Conservation (phyloP, 2,113 vertebrate genomes). For the Rattus rattus region DNA sequence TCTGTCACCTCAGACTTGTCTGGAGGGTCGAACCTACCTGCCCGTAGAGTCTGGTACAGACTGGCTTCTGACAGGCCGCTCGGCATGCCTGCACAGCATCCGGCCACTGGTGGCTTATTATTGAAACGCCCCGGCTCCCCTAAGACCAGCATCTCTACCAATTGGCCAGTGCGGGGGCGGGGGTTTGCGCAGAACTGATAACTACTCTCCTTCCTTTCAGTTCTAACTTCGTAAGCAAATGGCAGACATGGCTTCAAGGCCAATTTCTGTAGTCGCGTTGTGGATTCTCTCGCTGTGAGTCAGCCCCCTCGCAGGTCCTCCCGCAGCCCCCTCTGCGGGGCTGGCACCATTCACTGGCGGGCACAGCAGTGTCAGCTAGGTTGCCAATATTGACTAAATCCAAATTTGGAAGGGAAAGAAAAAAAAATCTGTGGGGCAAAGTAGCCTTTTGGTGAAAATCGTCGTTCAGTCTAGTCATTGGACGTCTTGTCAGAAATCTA, state of each 20-base stretch:
- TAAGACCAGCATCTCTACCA: not conserved
- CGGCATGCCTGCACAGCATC: slow-evolving; percentile 23
- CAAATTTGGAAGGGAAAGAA: not conserved
- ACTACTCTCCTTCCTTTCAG: not conserved
- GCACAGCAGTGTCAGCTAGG: not conserved
- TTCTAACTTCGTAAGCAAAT: slow-evolving; percentile 4
- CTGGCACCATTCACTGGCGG: not conserved
- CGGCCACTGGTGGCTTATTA: not conserved
- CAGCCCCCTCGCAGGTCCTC: not conserved
- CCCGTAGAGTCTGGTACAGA: not conserved
- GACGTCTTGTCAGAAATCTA: not conserved
- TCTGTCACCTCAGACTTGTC: not conserved
- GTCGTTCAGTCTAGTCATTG: not conserved
- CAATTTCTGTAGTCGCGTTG: not conserved
- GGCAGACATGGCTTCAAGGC: not conserved
- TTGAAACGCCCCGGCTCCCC: not conserved
- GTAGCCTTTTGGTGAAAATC: not conserved
- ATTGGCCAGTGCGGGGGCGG: not conserved
- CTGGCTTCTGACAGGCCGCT: not conserved
- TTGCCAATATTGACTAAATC: not conserved
- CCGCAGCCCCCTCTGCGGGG: not conserved
- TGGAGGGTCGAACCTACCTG: slow-evolving; percentile 2
- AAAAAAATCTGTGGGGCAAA: not conserved
- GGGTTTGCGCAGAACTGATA: not conserved
- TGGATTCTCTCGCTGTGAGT: not conserved